phyloP scores from a whole-genome alignment of 2,888 invertebrate genomes.

The Gryllus longicercus region DNA sequence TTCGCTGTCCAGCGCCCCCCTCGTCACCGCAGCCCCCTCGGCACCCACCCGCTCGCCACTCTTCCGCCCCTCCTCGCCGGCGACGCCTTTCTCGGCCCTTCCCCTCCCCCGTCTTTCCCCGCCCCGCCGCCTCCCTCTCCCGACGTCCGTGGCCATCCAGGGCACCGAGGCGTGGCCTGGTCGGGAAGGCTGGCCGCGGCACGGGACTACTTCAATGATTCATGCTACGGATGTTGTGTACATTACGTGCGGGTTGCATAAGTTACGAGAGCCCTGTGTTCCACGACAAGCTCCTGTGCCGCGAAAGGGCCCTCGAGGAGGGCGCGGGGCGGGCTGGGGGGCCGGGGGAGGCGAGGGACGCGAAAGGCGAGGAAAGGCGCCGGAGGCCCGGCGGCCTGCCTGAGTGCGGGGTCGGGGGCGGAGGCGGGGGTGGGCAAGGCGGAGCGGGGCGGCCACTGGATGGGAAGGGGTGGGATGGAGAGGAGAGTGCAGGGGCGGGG shows the following conservation, averaged over 20 bases:
- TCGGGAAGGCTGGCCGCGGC: not conserved
- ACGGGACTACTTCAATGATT: constrained; percentile 17
- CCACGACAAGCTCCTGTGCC: not conserved
- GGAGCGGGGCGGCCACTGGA: constrained; percentile 38
- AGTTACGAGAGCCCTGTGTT: constrained; percentile 17
- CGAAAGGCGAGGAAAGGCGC: constrained; percentile 38
- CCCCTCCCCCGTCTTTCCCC: not conserved
- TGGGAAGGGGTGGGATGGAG: constrained; percentile 37
- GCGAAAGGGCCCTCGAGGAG: not conserved
- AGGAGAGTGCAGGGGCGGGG: constrained; percentile 45
- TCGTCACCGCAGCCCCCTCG: not conserved
- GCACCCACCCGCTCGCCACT: not conserved
- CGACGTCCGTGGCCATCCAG: not conserved
- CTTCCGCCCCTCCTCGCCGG: not conserved
- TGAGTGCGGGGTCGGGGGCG: constrained; percentile 35
- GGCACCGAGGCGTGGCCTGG: constrained; percentile 17
- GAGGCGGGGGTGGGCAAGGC: constrained; percentile 38
- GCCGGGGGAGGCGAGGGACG: constrained; percentile 18
- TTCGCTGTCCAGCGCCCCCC: not conserved
- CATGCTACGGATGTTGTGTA: constrained; percentile 17
- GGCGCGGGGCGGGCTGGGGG: not conserved
- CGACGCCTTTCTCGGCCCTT: not conserved
- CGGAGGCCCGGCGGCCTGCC: constrained; percentile 34
- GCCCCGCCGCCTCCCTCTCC: constrained; percentile 4
- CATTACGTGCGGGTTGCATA: constrained; percentile 17